Evolutionary conservation across 2,113 vertebrate genomes (phyloP).

Genomic region (Barbus barbus): DNA sequence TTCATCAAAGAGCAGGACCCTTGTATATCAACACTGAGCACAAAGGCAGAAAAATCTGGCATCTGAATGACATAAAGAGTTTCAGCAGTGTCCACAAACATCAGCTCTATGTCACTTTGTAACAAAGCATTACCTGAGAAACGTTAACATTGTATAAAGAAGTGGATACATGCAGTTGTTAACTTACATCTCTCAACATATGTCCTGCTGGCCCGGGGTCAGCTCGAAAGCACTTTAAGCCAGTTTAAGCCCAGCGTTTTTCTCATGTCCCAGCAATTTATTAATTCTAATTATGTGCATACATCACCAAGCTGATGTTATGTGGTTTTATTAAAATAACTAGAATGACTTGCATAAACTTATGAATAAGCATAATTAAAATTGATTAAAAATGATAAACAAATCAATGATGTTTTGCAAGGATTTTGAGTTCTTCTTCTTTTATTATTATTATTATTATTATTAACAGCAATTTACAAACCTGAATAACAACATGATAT

Average conservation of each 20-base stretch:
- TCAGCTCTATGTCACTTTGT: conserved; percentile 2
- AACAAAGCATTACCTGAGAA: background rate
- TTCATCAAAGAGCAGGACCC: conserved; percentile 39
- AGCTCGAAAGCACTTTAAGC: background rate
- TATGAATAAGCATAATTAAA: no score
- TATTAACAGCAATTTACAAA: no score
- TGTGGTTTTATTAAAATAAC: no score
- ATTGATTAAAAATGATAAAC: no score
- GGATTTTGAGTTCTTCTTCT: background rate
- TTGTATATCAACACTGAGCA: conserved; percentile 27
- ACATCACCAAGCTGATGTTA: background rate
- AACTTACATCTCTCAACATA: background rate
- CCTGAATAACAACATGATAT: no score
- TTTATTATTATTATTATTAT: no score
- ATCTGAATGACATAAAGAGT: background rate
- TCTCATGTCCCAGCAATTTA: background rate
- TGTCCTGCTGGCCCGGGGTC: background rate
- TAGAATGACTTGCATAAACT: no score
- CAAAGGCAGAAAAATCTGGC: conserved; percentile 16
- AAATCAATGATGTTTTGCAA: no score
- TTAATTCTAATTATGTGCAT: no score
- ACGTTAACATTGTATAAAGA: background rate
- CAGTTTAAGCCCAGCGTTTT: background rate
- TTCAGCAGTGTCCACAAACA: background rate
- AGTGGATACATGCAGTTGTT: background rate